Conservation (phyloP, 2,113 vertebrate species). For the Leptodactylus fuscus region DNA sequence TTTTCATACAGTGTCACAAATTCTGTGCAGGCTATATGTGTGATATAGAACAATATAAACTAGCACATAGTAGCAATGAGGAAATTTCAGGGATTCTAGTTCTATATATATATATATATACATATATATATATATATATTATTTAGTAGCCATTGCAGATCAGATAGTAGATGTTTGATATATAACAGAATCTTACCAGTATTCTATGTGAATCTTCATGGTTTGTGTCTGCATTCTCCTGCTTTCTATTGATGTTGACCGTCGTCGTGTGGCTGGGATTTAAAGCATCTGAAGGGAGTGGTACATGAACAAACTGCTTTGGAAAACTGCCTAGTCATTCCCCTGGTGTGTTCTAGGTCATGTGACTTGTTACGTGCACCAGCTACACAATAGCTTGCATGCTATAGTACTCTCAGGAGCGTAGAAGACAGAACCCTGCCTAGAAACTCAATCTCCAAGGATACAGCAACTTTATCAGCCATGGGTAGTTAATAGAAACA, state of each 20-base stretch:
- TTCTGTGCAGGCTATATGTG: no score
- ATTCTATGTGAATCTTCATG: conserved; percentile 58
- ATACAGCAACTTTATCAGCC: neutral
- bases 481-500: neutral
- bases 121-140: no score
- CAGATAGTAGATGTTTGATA: neutral
- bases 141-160: no score
- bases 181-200: conserved; percentile 62
- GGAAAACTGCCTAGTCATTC: conserved; percentile 41
- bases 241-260: neutral
- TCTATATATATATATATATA: no score
- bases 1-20: no score
- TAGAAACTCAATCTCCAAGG: neutral
- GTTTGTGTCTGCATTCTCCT: conserved; percentile 37
- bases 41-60: no score
- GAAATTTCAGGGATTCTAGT: no score
- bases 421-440: neutral
- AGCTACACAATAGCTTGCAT: neutral
- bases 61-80: no score
- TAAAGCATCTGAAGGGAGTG: conserved; percentile 1
- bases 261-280: neutral
- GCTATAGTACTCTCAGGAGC: neutral
- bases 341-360: neutral
- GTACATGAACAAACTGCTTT: neutral
- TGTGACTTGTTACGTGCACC: neutral